Evolutionary conservation across 1,140 invertebrate genomes (phyloP), one percentile per base, ranked within the genome.

Genomic region (Aphidius gifuensis): DNA sequence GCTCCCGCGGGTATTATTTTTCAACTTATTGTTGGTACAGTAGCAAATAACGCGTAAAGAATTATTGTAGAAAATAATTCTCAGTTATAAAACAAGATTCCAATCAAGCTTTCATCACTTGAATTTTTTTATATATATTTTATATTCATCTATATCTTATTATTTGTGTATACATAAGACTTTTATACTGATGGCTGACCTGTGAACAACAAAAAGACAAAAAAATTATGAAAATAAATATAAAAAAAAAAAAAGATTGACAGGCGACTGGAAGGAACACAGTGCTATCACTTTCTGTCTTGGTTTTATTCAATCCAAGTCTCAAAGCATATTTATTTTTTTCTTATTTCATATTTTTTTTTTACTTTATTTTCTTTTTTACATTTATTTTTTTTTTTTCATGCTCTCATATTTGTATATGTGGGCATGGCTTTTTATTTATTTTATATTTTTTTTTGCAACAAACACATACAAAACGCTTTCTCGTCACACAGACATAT

Each of bases 331-430:
- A 68, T 70, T 72, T 65, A 72, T 71, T 68, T 67, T 69, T 62
- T 68, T 64, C 68, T 64, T 66, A 64, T 66, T 69, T 62, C 66
- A 61, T 61, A 64, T 62, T 60, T 68, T 72, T 70, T 71, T 66
- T 71, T 66, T 49, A 57, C 61, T 64, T 66, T 69, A 39, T 21
- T 45, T 46, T 57, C 11, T 45, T 8, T 44, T 32, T 32, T 16
- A 16, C 16, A 16, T 16, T 40, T 9, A 40, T 42, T 16, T 55
- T 40, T 21, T 55, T 55, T 43, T n/a, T 38, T 55, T 55, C n/a
- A 55, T 5, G 9, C 53, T 54, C 44, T 47, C 42, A 59, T 16
- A 51, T 63, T 42, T 55, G 40, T 55, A 38, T 54, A 42, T 46
- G 16, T 54, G 11, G 50, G 44, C 54, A 53, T 46, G 53, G 6